Percentiles rank a stretch among this genome's conserved stretches.
Evolutionary conservation across 2,113 vertebrate genomes (phyloP).

Genomic region (Thamnaconus septentrionalis): DNA sequence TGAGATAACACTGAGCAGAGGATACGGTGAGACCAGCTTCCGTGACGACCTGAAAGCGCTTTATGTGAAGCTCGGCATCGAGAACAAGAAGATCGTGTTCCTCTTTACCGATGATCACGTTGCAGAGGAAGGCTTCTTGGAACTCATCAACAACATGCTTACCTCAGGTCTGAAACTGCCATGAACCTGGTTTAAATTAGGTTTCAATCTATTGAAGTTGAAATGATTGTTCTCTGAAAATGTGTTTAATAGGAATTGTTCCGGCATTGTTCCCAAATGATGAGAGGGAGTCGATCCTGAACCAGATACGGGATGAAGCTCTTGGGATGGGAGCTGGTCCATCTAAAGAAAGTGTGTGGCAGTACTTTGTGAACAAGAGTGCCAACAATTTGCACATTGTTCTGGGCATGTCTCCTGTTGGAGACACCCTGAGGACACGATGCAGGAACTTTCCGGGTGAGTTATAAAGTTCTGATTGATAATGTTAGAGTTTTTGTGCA

Average conservation of each 20-base stretch:
- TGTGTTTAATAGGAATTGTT: slow-evolving; percentile 83
- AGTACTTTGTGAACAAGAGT: slow-evolving; percentile 91
- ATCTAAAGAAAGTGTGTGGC: slow-evolving; percentile 92
- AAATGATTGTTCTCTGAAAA: background rate
- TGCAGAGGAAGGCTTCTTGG: slow-evolving; percentile 93
- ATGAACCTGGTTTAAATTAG: background rate
- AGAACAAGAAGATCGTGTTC: slow-evolving; percentile 87
- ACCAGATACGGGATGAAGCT: slow-evolving; percentile 85
- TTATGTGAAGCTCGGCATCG: slow-evolving; percentile 87
- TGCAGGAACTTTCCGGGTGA: slow-evolving; percentile 97
- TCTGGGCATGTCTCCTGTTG: slow-evolving; percentile 92
- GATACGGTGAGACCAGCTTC: slow-evolving; percentile 86
- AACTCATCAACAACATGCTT: slow-evolving; percentile 97
- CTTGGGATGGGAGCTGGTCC: slow-evolving; percentile 75
- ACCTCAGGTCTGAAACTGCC: slow-evolving; percentile 83
- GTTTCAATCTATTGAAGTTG: background rate
- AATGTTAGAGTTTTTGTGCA: too few relatives aligned
- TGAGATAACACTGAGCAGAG: slow-evolving; percentile 88
- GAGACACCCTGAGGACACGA: slow-evolving; percentile 86
- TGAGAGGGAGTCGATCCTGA: slow-evolving; percentile 86
- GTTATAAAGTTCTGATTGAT: background rate
- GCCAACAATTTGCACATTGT: slow-evolving; percentile 92
- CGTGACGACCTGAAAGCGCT: slow-evolving; percentile 90
- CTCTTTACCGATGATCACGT: slow-evolving; percentile 92
- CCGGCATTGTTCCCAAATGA: slow-evolving; percentile 93